Percentiles rank a stretch among this genome's conserved stretches.
Conservation (phyloP, 2,113 vertebrate species). For the Haplotaxodon microlepis region DNA sequence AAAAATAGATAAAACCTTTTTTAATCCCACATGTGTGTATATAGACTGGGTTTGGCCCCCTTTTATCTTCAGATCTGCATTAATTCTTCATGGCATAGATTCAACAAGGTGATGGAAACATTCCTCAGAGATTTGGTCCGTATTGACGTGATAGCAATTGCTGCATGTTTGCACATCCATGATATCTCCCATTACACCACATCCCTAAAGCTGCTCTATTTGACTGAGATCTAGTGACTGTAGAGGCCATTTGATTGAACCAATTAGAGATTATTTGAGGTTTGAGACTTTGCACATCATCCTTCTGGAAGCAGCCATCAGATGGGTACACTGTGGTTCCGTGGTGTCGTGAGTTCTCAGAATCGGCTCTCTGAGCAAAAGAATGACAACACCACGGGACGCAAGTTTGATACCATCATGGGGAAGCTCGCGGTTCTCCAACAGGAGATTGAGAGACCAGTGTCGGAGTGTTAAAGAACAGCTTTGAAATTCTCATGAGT, state of each 20-base stretch:
- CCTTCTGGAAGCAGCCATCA: background rate
- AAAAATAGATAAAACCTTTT: background rate
- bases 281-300: background rate
- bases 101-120: background rate
- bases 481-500: background rate
- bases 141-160: background rate
- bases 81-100: background rate
- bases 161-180: background rate
- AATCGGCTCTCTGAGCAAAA: background rate
- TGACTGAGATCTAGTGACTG: background rate
- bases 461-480: background rate
- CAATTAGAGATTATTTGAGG: background rate
- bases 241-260: background rate
- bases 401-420: background rate
- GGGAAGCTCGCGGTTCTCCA: background rate
- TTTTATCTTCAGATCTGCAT: background rate
- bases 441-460: background rate
- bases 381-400: background rate
- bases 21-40: background rate
- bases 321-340: background rate
- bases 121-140: background rate
- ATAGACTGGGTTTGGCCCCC: background rate
- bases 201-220: background rate
- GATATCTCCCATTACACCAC: background rate
- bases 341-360: background rate